Conservation (phyloP, 1,140 invertebrate species). For the Aradophagus sp. region DNA sequence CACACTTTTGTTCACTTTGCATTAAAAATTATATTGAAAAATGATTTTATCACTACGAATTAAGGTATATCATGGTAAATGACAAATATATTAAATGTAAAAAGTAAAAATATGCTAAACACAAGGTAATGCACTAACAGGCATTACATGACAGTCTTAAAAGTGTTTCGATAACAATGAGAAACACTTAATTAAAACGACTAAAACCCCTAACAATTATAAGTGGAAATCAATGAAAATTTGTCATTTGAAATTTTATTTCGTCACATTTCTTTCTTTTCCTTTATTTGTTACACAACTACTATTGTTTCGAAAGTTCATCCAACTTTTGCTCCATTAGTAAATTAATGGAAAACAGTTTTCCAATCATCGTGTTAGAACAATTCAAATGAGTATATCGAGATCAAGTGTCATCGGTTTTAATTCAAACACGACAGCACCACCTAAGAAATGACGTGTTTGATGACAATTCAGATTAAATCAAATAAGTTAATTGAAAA, state of each 20-base stretch:
- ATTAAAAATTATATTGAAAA: too few species aligned
- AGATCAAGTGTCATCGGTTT: constrained; percentile 40
- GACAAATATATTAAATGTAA: constrained; percentile 3
- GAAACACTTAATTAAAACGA: constrained; percentile 33
- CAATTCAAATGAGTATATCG: constrained; percentile 44
- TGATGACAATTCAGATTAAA: too few species aligned
- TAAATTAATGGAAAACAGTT: constrained; percentile 14
- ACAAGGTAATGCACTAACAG: constrained; percentile 43
- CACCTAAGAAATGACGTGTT: constrained; percentile 33
- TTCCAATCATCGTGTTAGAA: constrained; percentile 6
- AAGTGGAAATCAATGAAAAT: constrained; percentile 39
- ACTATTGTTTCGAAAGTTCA: constrained; percentile 19
- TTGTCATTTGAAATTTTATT: too few species aligned
- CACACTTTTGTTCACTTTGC: too few species aligned
- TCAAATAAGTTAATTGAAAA: too few species aligned
- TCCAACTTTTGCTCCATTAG: constrained; percentile 23
- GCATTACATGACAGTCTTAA: constrained; percentile 54
- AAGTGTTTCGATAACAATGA: constrained; percentile 25
- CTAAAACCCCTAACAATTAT: constrained; percentile 42
- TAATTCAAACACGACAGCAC: constrained; percentile 10
- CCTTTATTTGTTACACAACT: too few species aligned
- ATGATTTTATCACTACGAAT: too few species aligned
- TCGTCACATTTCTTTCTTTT: constrained; percentile 3
- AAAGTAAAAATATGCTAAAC: constrained; percentile 30
- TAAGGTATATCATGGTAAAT: constrained; percentile 23